Evolutionary conservation across 2,113 vertebrate genomes (phyloP).

Genomic region (Pelecanus crispus): DNA sequence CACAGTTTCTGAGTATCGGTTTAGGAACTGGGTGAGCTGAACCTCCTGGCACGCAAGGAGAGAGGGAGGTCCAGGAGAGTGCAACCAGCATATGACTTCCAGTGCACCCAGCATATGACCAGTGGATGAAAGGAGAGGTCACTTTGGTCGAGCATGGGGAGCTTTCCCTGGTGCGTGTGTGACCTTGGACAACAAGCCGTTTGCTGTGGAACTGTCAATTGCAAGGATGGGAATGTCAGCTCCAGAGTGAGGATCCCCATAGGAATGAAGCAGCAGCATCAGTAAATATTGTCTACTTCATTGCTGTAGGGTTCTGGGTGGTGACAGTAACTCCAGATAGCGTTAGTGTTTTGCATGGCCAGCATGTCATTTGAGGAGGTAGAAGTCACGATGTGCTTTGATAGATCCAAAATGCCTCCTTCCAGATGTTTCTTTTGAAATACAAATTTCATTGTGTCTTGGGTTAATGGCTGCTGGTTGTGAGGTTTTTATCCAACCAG

Average conservation of each 20-base stretch:
- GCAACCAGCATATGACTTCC: background rate
- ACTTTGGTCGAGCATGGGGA: background rate
- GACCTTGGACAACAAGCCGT: fast-evolving
- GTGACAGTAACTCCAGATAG: fast-evolving
- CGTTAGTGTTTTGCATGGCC: fast-evolving
- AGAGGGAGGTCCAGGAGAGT: background rate
- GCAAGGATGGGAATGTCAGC: background rate
- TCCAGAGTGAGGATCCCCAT: background rate
- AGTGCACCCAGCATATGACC: too few species aligned
- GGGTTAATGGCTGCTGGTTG: background rate
- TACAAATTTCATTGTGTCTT: background rate
- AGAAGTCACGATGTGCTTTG: background rate
- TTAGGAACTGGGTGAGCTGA: background rate
- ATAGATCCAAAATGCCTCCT: background rate
- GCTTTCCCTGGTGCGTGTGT: fast-evolving
- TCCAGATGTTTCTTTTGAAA: background rate
- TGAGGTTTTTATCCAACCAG: background rate
- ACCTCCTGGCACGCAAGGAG: background rate
- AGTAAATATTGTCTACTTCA: background rate
- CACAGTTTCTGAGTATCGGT: fast-evolving
- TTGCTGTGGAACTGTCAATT: background rate
- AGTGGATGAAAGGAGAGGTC: background rate
- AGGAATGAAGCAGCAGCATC: background rate
- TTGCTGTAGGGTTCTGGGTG: background rate
- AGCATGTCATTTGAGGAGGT: background rate